Evolutionary conservation across 2,888 invertebrate species (phyloP).

Genomic region (Ormia ochracea): DNA sequence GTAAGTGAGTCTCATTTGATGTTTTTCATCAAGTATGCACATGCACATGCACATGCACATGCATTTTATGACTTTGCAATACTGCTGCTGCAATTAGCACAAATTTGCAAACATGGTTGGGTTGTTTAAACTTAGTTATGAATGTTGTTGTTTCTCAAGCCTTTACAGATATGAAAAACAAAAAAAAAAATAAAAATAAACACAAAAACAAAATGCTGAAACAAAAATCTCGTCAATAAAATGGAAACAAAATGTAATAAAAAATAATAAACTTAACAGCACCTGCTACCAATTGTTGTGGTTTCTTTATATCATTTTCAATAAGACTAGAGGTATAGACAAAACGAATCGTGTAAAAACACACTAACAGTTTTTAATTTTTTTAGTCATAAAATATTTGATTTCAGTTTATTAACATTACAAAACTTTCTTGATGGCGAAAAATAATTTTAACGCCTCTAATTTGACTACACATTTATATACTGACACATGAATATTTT

Average conservation of each 20-base stretch:
- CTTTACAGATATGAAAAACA: neutral
- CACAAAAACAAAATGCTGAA: slow-evolving; percentile 10
- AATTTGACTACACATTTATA: slow-evolving; percentile 50
- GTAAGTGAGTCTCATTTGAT: slow-evolving; percentile 4
- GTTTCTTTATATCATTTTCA: slow-evolving; percentile 37
- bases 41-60: too few species aligned
- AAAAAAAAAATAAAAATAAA: too few species aligned
- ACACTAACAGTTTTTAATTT: slow-evolving; percentile 38
- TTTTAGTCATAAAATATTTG: slow-evolving; percentile 55
- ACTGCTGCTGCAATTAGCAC: slow-evolving; percentile 60
- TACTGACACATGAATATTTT: slow-evolving; percentile 35
- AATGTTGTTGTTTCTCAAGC: slow-evolving; percentile 11
- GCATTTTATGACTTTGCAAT: slow-evolving; percentile 60
- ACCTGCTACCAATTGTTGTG: slow-evolving; percentile 58
- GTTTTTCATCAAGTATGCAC: slow-evolving; percentile 45
- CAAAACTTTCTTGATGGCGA: neutral
- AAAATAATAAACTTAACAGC: slow-evolving; percentile 34
- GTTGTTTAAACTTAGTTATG: slow-evolving; percentile 55
- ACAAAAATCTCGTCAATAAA: neutral
- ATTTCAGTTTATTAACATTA: slow-evolving; percentile 53
- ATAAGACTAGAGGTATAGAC: neutral
- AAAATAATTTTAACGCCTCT: slow-evolving; percentile 52
- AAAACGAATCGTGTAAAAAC: neutral
- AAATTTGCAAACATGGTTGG: slow-evolving; percentile 59
- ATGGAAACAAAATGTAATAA: neutral